Conservation (phyloP, 2,888 invertebrate species). For the Macaria notata region DNA sequence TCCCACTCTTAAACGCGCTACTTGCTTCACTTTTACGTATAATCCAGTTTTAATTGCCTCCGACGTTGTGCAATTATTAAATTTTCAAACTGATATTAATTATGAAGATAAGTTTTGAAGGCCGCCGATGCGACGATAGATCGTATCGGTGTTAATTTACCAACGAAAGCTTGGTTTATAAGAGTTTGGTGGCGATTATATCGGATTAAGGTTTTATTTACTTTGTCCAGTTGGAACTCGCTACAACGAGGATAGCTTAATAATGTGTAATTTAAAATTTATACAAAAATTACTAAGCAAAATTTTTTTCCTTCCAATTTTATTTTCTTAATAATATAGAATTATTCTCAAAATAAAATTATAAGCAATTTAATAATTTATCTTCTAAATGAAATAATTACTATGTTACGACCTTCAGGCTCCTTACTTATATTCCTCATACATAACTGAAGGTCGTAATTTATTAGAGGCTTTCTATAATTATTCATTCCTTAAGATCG, state of each 20-base stretch:
- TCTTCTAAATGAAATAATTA: too few species aligned
- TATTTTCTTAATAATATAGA: too few species aligned
- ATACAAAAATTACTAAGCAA: too few species aligned
- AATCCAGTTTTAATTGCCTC: conserved; percentile 79
- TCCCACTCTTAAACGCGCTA: conserved; percentile 71
- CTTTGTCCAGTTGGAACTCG: conserved; percentile 27
- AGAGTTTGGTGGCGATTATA: conserved; percentile 29
- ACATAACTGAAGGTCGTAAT: too few species aligned
- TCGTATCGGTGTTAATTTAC: conserved; percentile 72
- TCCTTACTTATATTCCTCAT: too few species aligned
- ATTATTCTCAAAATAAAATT: too few species aligned
- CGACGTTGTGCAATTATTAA: conserved; percentile 61
- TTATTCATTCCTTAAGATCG: too few species aligned
- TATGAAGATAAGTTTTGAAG: conserved; percentile 65
- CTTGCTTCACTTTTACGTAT: conserved; percentile 75
- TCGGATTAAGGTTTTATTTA: conserved; percentile 41
- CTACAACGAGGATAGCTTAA: neutral
- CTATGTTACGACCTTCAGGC: too few species aligned
- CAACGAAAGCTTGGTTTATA: conserved; percentile 60
- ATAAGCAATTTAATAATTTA: too few species aligned
- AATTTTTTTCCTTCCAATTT: too few species aligned
- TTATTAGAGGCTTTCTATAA: too few species aligned
- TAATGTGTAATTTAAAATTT: neutral
- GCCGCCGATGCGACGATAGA: conserved; percentile 70
- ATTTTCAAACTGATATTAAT: conserved; percentile 74